Evolutionary conservation across 2,797 vertebrate genomes (phyloP), one percentile per base, ranked within the genome.

Genomic region (Sphenodon punctatus): DNA sequence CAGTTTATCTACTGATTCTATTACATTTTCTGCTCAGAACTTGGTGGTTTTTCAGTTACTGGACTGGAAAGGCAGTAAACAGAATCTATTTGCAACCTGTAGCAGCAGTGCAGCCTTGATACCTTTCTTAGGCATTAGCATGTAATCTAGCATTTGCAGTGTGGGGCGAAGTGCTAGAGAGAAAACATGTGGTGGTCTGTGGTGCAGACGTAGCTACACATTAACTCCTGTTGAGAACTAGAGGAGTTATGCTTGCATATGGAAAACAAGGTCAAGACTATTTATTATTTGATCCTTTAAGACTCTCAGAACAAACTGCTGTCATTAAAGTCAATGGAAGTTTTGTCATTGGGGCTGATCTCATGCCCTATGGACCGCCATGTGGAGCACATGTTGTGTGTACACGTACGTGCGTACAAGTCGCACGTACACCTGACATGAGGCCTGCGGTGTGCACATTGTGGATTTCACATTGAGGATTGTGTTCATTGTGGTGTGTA

Each of bases 21-120:
- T 73, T 89, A 67, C 1, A 0, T 71, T 86, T 90, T 56, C 46
- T 38, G 27, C 55, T 83, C 39, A 56, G 27, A 43, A 88, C 59
- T 75, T 79, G 65, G 77, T 85, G n/a, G 0, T 34, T 86, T 92
- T 85, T 83, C 80, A 80, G 34, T 85, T 42, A 7, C 23, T 78
- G 78, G 81, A 53, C 42, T 78, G 74, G 45, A 76, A 81, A 75
- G 43, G 66, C 76, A 64, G 78, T 87, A 87, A 90, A 88, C 73
- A 80, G 86, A 86, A 88, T 75, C 70, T 63, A 63, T 83, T 77
- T 82, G 46, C 43, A 86, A 65, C 78, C 76, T 73, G 64, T 74
- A 88, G 89, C 71, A 77, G 78, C 69, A 68, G 9, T 39, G 60
- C 59, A 67, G 60, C 61, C 48, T 65, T 65, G 15, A 67, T 72